phyloP scores from a whole-genome alignment of 2,113 vertebrate genomes.

The Cettia cetti region DNA sequence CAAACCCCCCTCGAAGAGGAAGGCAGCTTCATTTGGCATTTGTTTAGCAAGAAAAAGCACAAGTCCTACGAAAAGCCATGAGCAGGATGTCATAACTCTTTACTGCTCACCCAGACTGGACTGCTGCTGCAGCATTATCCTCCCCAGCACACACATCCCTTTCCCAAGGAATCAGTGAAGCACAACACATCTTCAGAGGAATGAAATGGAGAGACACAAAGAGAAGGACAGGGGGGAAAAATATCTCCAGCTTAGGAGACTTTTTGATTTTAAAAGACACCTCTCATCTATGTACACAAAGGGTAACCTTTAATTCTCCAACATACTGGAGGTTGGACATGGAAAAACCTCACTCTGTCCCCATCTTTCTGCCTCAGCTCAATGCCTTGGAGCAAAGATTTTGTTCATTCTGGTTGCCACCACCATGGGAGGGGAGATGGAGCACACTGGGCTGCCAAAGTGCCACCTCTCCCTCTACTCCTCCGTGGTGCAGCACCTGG shows the following conservation, averaged over 20 bases:
- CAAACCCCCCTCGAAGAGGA: neutral
- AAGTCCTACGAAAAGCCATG: neutral
- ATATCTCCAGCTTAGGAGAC: neutral
- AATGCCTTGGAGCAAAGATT: neutral
- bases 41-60: neutral
- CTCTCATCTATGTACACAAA: neutral
- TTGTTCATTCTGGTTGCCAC: neutral
- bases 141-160: neutral
- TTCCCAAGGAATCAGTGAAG: neutral
- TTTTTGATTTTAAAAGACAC: neutral
- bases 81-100: neutral
- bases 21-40: neutral
- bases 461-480: neutral
- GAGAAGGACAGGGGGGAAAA: neutral
- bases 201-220: neutral
- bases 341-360: neutral
- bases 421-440: neutral
- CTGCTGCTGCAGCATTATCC: neutral
- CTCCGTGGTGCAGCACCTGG: neutral
- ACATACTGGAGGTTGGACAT: fast-evolving
- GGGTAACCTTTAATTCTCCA: neutral
- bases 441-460: neutral
- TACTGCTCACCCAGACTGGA: neutral
- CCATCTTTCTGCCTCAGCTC: neutral
- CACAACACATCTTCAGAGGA: neutral